phyloP scores from a whole-genome alignment of 2,797 vertebrate species.

The Centropyge bicolor region DNA sequence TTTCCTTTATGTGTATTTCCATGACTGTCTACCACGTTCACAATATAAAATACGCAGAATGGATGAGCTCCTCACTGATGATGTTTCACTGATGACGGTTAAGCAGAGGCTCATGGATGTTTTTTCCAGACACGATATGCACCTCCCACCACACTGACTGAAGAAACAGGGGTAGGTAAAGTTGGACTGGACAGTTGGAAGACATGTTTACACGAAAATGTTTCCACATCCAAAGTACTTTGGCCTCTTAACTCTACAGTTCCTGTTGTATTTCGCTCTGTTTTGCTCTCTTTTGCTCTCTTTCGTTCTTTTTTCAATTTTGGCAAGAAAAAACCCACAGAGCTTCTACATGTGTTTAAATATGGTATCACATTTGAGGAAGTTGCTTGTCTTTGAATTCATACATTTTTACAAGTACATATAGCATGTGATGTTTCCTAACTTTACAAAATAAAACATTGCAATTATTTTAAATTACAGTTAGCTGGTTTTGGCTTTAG shows the following conservation, averaged over 20 bases:
- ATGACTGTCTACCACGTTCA: conserved; percentile 24
- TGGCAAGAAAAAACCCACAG: conserved; percentile 10
- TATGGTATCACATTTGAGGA: conserved; percentile 23
- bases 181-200: conserved; percentile 3
- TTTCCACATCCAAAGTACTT: conserved; percentile 43
- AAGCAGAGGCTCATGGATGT: conserved; percentile 21
- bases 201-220: conserved; percentile 25
- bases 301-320: background rate
- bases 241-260: conserved; percentile 5
- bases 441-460: conserved; percentile 50
- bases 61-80: conserved; percentile 17
- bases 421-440: conserved; percentile 45
- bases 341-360: conserved; percentile 8
- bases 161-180: background rate
- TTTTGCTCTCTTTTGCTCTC: too few relatives aligned
- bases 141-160: conserved; percentile 2
- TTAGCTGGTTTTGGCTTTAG: conserved; percentile 54
- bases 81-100: conserved; percentile 25
- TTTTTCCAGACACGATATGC: conserved; percentile 40
- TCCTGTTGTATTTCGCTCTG: conserved; percentile 10
- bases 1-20: conserved; percentile 15
- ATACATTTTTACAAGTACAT: conserved; percentile 41
- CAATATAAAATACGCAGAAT: conserved; percentile 30
- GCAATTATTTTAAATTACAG: conserved; percentile 24
- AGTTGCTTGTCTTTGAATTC: conserved; percentile 21